Conservation (phyloP, 2,888 invertebrate species). For the Lumbricus terrestris region DNA sequence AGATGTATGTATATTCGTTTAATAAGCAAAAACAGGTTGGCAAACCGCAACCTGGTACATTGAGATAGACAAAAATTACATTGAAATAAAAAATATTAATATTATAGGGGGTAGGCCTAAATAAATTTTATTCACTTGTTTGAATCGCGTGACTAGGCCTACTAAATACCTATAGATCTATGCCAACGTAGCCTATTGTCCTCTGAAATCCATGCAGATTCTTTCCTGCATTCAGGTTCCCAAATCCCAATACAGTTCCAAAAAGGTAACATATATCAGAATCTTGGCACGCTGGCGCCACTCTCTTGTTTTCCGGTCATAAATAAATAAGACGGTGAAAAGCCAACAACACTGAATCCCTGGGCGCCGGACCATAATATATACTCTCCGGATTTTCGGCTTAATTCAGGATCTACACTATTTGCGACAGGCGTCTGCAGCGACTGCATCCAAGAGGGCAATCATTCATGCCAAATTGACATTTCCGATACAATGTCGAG, state of each 20-base stretch:
- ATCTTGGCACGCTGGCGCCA: neutral
- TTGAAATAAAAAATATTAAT: no score
- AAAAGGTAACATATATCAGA: neutral
- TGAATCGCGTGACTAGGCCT: no score
- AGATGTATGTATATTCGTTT: no score
- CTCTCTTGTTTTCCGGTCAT: neutral
- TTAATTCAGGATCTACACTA: neutral
- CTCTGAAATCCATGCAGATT: neutral
- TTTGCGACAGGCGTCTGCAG: neutral
- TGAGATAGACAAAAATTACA: no score
- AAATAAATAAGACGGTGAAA: neutral
- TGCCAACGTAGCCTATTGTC: neutral
- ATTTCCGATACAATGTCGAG: neutral
- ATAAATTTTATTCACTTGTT: no score
- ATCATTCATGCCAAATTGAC: neutral
- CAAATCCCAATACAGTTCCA: neutral
- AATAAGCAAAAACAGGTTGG: no score
- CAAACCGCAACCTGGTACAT: no score
- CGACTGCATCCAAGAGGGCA: neutral
- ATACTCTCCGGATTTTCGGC: neutral
- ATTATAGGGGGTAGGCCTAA: no score
- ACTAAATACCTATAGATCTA: no score
- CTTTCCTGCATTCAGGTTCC: neutral
- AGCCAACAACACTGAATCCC: neutral
- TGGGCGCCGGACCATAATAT: neutral